Percentiles rank a stretch among this genome's conserved stretches.
Conservation (phyloP, 2,797 vertebrate genomes). For the Orientallactaga sibirica region DNA sequence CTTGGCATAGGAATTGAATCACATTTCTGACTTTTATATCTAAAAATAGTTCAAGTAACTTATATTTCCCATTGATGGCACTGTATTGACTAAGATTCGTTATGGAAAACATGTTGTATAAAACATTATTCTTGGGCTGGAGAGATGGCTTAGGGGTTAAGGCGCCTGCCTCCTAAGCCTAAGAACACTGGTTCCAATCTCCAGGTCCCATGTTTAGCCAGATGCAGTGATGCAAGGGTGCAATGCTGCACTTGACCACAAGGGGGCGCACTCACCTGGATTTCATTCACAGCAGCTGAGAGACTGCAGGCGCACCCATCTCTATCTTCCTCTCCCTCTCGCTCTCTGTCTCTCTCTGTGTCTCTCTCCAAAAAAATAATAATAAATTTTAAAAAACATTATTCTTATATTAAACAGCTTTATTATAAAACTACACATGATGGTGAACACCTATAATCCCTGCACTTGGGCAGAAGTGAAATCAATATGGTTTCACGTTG, state of each 20-base stretch:
- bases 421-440: not conserved
- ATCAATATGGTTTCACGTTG: not conserved
- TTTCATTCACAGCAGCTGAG: too few relatives aligned
- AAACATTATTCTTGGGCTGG: not conserved
- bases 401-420: not conserved
- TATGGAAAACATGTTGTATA: not conserved
- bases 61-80: not conserved
- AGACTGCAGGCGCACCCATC: too few relatives aligned
- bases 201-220: too few relatives aligned
- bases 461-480: not conserved
- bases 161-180: too few relatives aligned
- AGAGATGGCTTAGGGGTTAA: too few relatives aligned
- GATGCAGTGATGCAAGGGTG: too few relatives aligned
- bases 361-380: too few relatives aligned
- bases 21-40: not conserved
- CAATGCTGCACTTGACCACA: too few relatives aligned
- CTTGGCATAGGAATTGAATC: not conserved
- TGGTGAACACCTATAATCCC: not conserved
- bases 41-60: not conserved
- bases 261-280: too few relatives aligned
- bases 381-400: not conserved
- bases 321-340: too few relatives aligned
- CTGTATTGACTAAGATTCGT: not conserved
- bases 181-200: too few relatives aligned
- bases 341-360: too few relatives aligned